Evolutionary conservation across 2,113 vertebrate genomes (phyloP).

Genomic region (Gopherus evgoodei): DNA sequence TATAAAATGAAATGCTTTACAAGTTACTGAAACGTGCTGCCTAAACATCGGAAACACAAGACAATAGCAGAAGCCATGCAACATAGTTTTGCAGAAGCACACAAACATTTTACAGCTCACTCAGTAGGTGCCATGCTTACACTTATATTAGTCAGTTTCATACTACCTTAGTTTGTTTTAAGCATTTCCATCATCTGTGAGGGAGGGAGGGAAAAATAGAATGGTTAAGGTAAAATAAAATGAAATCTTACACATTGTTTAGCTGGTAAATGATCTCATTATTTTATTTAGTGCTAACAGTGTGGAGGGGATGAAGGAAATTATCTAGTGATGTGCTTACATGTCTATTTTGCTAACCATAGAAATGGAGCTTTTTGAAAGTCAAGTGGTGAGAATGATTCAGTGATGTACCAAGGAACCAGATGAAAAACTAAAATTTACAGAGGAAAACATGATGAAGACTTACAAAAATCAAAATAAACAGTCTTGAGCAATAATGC

Average conservation of each 20-base stretch:
- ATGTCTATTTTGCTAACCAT: not conserved
- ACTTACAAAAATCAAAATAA: conserved; percentile 6
- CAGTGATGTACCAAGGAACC: not conserved
- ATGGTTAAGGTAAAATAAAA: conserved; percentile 74
- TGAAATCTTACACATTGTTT: conserved; percentile 41
- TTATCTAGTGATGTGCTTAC: not conserved
- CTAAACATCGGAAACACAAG: conserved; percentile 61
- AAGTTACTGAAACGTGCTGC: conserved; percentile 75
- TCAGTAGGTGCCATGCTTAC: conserved; percentile 78
- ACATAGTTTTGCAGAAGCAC: conserved; percentile 74
- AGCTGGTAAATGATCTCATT: conserved; percentile 35
- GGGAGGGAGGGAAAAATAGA: conserved; percentile 84
- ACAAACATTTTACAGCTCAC: conserved; percentile 62
- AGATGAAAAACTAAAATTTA: conserved; percentile 15
- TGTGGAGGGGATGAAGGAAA: not conserved
- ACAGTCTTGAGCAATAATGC: not conserved
- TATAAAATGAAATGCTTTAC: conserved; percentile 2
- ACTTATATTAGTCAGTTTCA: conserved; percentile 81
- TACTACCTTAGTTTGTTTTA: conserved; percentile 84
- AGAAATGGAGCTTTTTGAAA: conserved; percentile 10
- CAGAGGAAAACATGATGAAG: conserved; percentile 30
- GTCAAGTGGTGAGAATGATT: conserved; percentile 10
- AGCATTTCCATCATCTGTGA: conserved; percentile 89
- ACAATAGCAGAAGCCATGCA: conserved; percentile 78
- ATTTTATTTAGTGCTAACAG: not conserved